Evolutionary conservation across 2,113 vertebrate species (phyloP).

Genomic region (Aegithalos caudatus): DNA sequence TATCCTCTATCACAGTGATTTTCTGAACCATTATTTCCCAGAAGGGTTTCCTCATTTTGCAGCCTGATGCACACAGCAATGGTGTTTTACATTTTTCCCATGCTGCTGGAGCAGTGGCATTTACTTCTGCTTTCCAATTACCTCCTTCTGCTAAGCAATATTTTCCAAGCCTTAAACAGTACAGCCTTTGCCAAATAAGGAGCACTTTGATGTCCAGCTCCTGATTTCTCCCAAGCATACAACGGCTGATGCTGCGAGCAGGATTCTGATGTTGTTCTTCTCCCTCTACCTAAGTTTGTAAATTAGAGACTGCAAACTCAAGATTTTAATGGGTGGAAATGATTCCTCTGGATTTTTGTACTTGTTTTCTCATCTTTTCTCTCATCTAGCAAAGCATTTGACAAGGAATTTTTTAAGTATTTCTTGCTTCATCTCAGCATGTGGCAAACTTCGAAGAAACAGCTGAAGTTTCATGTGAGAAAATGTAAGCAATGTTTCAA

Average conservation of each 20-base stretch:
- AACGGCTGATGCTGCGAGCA: not conserved
- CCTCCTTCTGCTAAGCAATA: not conserved
- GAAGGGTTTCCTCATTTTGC: not conserved
- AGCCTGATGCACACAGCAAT: not conserved
- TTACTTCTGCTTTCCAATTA: constrained; percentile 8
- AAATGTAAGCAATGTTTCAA: constrained; percentile 16
- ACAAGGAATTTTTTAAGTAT: not conserved
- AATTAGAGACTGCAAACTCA: not conserved
- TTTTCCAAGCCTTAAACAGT: not conserved
- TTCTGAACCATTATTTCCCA: not conserved
- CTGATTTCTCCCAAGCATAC: not conserved
- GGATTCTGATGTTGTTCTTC: not conserved
- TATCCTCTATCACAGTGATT: not conserved
- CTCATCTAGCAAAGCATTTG: not conserved
- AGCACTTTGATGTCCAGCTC: not conserved
- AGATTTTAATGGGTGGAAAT: not conserved
- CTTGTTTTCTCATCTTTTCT: not conserved
- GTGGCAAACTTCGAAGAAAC: not conserved
- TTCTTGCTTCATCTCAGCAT: not conserved
- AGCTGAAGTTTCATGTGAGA: not conserved
- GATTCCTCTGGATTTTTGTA: not conserved
- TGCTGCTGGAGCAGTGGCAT: not conserved
- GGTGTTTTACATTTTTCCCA: not conserved
- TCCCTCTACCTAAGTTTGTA: not conserved
- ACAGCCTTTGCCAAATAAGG: not conserved